Percentiles rank a stretch among this genome's conserved stretches.
Evolutionary conservation across 2,888 invertebrate genomes (phyloP).

Genomic region (Caenorhabditis sp.): DNA sequence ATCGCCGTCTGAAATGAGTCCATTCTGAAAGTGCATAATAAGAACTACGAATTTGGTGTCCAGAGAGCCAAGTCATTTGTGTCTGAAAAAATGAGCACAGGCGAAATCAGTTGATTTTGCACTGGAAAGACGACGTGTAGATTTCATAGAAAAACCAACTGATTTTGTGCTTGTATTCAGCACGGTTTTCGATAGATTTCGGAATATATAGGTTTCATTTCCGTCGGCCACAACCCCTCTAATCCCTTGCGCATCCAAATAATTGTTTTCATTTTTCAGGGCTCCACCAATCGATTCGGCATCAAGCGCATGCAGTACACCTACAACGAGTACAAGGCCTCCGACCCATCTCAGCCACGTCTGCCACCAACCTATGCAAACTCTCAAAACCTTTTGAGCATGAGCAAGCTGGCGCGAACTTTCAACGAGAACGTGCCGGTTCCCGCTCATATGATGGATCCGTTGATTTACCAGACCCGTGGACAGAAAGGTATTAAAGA

Average conservation of each 20-base stretch:
- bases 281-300: constrained; percentile 40
- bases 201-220: not conserved
- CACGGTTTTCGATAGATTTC: no score
- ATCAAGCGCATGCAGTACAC: constrained; percentile 68
- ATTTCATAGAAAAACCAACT: no score
- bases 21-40: no score
- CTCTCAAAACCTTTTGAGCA: constrained; percentile 59
- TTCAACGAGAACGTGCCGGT: constrained; percentile 64
- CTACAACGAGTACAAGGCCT: constrained; percentile 65
- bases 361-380: constrained; percentile 65
- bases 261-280: constrained; percentile 26
- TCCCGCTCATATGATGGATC: constrained; percentile 71
- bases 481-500: constrained; percentile 34
- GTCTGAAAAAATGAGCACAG: no score
- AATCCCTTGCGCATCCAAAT: no score
- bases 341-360: constrained; percentile 44
- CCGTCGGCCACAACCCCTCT: not conserved
- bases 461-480: constrained; percentile 18
- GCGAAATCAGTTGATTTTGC: no score
- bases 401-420: constrained; percentile 48
- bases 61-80: no score
- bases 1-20: no score
- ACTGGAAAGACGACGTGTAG: no score
- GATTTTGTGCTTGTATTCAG: no score
- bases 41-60: no score